Evolutionary conservation across 2,888 invertebrate genomes (phyloP).

Genomic region (Crocallis elinguaria): DNA sequence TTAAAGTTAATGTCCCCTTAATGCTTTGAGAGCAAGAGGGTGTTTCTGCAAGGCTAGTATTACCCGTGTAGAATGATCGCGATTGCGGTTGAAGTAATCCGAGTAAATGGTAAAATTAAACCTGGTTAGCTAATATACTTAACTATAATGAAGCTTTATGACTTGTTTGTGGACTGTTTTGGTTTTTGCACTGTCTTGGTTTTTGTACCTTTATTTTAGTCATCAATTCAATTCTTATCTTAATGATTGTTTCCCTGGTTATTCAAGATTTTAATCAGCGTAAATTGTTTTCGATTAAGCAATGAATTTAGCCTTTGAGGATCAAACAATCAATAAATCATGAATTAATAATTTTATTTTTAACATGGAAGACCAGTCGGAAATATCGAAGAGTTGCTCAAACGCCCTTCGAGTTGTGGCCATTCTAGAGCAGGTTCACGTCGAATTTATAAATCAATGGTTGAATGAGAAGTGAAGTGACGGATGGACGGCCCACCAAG

Average conservation of each 20-base stretch:
- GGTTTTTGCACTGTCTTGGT: background rate
- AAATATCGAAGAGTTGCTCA: slow-evolving; percentile 40
- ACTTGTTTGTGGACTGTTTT: slow-evolving; percentile 36
- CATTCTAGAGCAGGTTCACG: slow-evolving; percentile 51
- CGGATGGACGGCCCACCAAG: slow-evolving; percentile 63
- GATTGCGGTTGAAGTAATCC: slow-evolving; percentile 63
- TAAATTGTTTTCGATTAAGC: background rate
- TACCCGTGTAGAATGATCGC: slow-evolving; percentile 53
- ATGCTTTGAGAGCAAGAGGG: slow-evolving; percentile 27
- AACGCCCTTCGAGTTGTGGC: slow-evolving; percentile 39
- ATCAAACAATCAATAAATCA: slow-evolving; percentile 27
- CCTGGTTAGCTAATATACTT: slow-evolving; percentile 47
- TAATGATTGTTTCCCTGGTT: slow-evolving; percentile 3
- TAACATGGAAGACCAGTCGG: slow-evolving; percentile 22
- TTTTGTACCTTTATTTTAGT: background rate
- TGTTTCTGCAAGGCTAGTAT: slow-evolving; percentile 50
- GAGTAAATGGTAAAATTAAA: slow-evolving; percentile 64
- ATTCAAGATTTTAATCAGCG: background rate
- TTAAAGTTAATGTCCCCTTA: slow-evolving; percentile 37
- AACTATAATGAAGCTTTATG: slow-evolving; percentile 44
- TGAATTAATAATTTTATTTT: slow-evolving; percentile 11
- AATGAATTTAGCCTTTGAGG: slow-evolving; percentile 8
- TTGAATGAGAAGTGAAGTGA: slow-evolving; percentile 56
- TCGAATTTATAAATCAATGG: slow-evolving; percentile 71
- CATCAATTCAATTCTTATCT: slow-evolving; percentile 2